phyloP scores from a whole-genome alignment of 2,888 invertebrate genomes.

The Erebia epiphron region DNA sequence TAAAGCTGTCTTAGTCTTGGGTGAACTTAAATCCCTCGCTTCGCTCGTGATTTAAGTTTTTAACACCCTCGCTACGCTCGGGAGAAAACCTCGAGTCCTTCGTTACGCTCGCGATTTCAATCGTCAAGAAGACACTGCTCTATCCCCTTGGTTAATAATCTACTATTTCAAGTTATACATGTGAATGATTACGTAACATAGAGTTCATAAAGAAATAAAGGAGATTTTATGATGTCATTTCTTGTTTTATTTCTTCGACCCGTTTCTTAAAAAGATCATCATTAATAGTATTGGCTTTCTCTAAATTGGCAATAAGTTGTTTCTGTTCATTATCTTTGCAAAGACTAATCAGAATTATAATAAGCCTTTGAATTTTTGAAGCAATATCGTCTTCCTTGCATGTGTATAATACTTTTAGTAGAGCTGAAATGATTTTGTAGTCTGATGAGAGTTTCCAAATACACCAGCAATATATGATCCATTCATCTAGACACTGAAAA shows the following conservation, averaged over 20 bases:
- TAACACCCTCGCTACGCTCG: no score
- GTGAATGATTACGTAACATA: no score
- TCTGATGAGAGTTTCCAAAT: constrained; percentile 60
- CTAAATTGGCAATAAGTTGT: constrained; percentile 50
- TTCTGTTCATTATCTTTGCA: constrained; percentile 55
- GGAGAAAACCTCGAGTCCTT: no score
- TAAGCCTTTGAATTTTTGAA: constrained; percentile 53
- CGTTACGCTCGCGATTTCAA: no score
- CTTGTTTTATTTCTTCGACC: constrained; percentile 52
- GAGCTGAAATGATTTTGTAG: constrained; percentile 57
- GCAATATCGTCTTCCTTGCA: constrained; percentile 51
- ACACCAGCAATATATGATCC: constrained; percentile 71
- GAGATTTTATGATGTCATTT: not conserved
- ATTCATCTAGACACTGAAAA: constrained; percentile 66
- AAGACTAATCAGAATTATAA: constrained; percentile 57
- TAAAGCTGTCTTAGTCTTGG: no score
- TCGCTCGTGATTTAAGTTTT: no score
- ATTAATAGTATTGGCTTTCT: constrained; percentile 42
- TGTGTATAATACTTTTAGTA: constrained; percentile 64
- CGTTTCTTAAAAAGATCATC: constrained; percentile 52
- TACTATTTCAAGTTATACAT: no score
- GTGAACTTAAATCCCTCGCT: no score
- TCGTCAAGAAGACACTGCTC: no score
- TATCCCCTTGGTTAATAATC: no score
- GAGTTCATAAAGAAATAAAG: not conserved